These are phyloP conservation scores for Papilio aristodemus DNA, from an alignment of 1,140 invertebrate genomes.

Conservation along the genomic window DNA sequence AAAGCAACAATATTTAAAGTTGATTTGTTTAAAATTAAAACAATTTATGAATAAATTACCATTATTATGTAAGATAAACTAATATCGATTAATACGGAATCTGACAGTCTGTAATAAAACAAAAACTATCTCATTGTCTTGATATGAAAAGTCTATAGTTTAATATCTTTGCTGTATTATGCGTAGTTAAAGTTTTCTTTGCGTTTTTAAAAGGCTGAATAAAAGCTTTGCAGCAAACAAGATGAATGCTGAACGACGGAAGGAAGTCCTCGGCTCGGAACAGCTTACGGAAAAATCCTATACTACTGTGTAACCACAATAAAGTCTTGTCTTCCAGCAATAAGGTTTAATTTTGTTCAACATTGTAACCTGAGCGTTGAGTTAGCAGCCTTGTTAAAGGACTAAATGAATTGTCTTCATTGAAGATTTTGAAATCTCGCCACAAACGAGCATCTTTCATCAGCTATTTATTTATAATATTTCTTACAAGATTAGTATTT, in stretches of 20 bases:
- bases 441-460: neutral
- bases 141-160: neutral
- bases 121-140: too few species aligned
- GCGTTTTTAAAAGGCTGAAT: neutral
- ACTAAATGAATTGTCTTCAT: neutral
- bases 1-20: neutral
- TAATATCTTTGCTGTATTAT: neutral
- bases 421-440: neutral
- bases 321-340: neutral
- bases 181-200: neutral
- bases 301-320: neutral
- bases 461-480: too few species aligned
- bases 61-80: neutral
- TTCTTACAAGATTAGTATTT: too few species aligned
- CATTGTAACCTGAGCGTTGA: too few species aligned
- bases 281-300: conserved; percentile 4
- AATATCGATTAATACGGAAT: too few species aligned
- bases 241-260: neutral
- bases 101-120: too few species aligned
- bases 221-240: conserved; percentile 8
- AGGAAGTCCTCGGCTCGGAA: conserved; percentile 6
- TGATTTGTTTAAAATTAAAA: neutral
- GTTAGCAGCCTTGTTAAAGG: neutral
- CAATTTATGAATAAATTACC: neutral
- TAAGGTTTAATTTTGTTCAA: neutral